Base-by-base conservation (phyloP, 37 sponge, comb jelly and placozoan species). In the Bolinopsis microptera region DNA sequence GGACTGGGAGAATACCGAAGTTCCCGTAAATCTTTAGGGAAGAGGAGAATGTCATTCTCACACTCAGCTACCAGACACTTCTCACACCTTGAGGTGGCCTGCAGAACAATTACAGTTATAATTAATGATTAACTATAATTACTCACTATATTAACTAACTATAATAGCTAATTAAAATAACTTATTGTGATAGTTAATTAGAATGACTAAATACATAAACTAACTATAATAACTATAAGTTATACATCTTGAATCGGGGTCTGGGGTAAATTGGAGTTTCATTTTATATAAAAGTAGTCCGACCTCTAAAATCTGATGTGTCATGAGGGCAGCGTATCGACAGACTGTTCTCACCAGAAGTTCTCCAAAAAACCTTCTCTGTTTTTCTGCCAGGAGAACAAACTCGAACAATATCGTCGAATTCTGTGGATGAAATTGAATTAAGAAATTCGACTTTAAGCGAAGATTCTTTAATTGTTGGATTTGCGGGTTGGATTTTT, bases 241-340 rank as follows among this genome's bases (percentile, higher is more conserved):
- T n/a, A n/a, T n/a, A n/a, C n/a, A n/a, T n/a, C n/a, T n/a, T n/a
- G n/a, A n/a, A n/a, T n/a, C n/a, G n/a, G n/a, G n/a, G n/a, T n/a
- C n/a, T n/a, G n/a, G n/a, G n/a, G n/a, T n/a, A n/a, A n/a, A n/a
- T n/a, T n/a, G n/a, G n/a, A n/a, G n/a, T n/a, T n/a, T n/a, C n/a
- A n/a, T n/a, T n/a, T n/a, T n/a, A n/a, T n/a, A n/a, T n/a, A n/a
- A n/a, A n/a, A n/a, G n/a, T n/a, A n/a, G n/a, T n/a, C 31, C 18
- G 26, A 72, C 75, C 75, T 72, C 75, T 72, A 72, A 72, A 30
- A 72, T 72, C 75, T 72, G 75, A 28, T 72, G 75, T 21, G 75
- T 72, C 75, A 72, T 72, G 75, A 72, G 75, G 5, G 75, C 75
- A 28, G 75, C 75, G 31, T 72, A 72, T 72, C 75, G 5, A 21